Conservation (phyloP, 2,888 invertebrate species). For the Drosophila subsilvestris region DNA sequence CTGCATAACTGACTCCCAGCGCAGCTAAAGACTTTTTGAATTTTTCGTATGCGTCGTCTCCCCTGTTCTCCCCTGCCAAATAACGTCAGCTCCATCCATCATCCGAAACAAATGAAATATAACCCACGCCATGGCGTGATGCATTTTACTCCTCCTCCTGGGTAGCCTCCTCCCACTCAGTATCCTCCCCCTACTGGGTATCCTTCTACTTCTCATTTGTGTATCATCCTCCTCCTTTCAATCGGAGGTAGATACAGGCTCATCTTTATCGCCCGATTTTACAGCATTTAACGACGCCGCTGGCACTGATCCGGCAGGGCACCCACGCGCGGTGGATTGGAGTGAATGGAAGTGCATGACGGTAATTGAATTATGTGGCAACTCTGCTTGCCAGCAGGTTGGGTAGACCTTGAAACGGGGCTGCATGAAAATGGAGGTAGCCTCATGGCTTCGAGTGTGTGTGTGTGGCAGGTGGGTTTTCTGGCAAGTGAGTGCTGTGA, state of each 20-base stretch:
- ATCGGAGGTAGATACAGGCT: no score
- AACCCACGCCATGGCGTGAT: no score
- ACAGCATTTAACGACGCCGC: no score
- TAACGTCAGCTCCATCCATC: no score
- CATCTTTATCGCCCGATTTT: no score
- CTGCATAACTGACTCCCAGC: neutral
- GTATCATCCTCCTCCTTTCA: no score
- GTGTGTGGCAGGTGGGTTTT: neutral
- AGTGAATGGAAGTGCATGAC: conserved; percentile 60
- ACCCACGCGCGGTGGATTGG: conserved; percentile 14
- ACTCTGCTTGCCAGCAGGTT: conserved; percentile 40
- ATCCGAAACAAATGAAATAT: no score
- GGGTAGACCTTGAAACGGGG: conserved; percentile 1
- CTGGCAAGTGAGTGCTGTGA: neutral
- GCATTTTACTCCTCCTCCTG: neutral
- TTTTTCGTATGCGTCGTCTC: no score
- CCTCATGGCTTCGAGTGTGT: neutral
- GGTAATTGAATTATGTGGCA: conserved; percentile 75
- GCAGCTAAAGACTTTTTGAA: neutral
- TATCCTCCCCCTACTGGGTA: neutral
- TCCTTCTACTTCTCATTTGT: no score
- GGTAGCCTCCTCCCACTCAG: neutral
- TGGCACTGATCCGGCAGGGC: no score
- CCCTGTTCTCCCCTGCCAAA: no score
- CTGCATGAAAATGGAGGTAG: neutral